These are phyloP conservation scores for Pectinophora gossypiella DNA, from an alignment of 1,140 invertebrate species.

Conservation along the genomic window DNA sequence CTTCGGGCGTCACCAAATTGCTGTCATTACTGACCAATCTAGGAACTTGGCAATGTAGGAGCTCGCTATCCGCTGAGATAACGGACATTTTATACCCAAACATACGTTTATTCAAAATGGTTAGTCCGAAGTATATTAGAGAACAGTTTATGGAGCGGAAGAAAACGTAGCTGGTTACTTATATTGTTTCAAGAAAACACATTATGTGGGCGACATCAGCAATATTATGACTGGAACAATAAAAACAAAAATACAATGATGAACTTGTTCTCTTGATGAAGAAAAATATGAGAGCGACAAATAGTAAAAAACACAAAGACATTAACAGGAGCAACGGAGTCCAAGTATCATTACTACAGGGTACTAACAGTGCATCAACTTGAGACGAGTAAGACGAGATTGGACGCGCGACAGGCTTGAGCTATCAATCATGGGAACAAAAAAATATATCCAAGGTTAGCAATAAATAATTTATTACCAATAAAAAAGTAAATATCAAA, in stretches of 20 bases:
- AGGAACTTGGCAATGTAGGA: slow-evolving; percentile 4
- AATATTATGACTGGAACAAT: too few species aligned
- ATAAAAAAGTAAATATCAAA: neutral
- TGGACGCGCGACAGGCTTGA: neutral
- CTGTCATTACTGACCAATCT: slow-evolving; percentile 30
- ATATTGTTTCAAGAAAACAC: too few species aligned
- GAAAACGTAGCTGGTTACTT: too few species aligned
- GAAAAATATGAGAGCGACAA: neutral
- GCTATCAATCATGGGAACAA: slow-evolving; percentile 29
- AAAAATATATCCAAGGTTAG: neutral
- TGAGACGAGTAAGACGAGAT: neutral
- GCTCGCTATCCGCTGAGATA: slow-evolving; percentile 8
- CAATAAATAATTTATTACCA: slow-evolving; percentile 1
- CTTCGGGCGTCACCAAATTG: slow-evolving; percentile 29
- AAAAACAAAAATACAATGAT: neutral
- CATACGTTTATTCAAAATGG: neutral
- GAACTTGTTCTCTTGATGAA: neutral
- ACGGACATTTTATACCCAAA: slow-evolving; percentile 14
- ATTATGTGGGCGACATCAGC: too few species aligned
- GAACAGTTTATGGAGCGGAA: neutral
- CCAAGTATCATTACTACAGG: neutral
- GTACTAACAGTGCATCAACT: neutral
- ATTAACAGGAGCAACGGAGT: neutral
- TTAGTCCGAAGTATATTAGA: neutral
- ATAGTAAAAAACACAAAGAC: neutral